Conservation (phyloP, 35 echinoderm and acorn worm genomes). For the Holothuria glaberrima region DNA sequence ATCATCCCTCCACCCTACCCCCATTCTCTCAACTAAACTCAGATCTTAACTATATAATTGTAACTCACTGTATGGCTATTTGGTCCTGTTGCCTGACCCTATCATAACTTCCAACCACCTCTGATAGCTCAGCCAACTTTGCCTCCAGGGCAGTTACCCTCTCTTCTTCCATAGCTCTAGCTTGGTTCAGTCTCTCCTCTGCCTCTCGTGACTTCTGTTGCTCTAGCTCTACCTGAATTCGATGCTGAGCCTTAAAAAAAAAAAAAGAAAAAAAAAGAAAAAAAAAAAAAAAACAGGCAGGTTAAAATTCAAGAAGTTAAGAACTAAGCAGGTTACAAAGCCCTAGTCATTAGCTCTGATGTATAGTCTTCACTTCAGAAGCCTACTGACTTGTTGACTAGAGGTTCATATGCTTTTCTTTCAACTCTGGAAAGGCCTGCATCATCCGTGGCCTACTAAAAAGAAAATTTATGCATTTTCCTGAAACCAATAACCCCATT, state of each 20-base stretch:
- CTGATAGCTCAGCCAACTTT: constrained; percentile 87
- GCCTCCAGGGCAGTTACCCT: constrained; percentile 85
- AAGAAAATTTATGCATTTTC: too few species aligned
- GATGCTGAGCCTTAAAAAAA: constrained; percentile 85
- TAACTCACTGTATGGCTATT: constrained; percentile 84
- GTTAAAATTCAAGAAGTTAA: neutral
- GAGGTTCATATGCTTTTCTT: too few species aligned
- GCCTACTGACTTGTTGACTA: too few species aligned
- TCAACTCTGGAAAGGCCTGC: too few species aligned
- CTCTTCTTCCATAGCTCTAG: constrained; percentile 75
- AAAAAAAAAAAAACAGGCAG: neutral
- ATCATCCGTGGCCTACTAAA: too few species aligned
- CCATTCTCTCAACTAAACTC: constrained; percentile 1
- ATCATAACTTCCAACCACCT: constrained; percentile 87
- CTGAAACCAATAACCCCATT: too few species aligned
- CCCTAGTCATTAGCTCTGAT: too few species aligned
- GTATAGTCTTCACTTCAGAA: too few species aligned
- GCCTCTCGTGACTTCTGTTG: constrained; percentile 92
- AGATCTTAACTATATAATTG: neutral
- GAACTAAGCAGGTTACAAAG: neutral
- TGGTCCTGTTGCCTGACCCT: constrained; percentile 91
- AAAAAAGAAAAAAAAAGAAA: constrained; percentile 19
- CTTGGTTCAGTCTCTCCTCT: constrained; percentile 71
- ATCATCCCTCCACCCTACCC: too few species aligned
- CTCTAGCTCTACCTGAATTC: constrained; percentile 94